phyloP scores from a whole-genome alignment of 2,113 vertebrate species.

The Salvator merianae region DNA sequence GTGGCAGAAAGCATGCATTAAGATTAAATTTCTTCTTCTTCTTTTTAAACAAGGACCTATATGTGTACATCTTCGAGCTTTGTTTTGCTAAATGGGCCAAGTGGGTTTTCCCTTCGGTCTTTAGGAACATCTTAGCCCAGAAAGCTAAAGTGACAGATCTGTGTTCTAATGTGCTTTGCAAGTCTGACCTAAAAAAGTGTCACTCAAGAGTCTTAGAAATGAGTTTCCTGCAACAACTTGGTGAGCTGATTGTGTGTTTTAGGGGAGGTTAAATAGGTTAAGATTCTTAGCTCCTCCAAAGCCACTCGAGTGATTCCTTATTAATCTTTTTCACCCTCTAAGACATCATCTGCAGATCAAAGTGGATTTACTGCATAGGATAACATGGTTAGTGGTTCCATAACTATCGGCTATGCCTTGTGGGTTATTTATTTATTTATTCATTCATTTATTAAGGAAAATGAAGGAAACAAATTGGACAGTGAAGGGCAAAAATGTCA shows the following conservation, averaged over 20 bases:
- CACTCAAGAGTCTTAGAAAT: slow-evolving; percentile 74
- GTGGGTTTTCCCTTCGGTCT: slow-evolving; percentile 66
- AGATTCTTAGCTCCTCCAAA: slow-evolving; percentile 92
- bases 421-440: background rate
- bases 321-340: slow-evolving; percentile 91
- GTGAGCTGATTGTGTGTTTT: slow-evolving; percentile 80
- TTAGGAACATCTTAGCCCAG: slow-evolving; percentile 68
- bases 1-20: slow-evolving; percentile 69
- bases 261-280: slow-evolving; percentile 89
- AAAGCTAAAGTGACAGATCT: slow-evolving; percentile 71
- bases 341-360: slow-evolving; percentile 91
- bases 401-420: slow-evolving; percentile 59
- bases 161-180: slow-evolving; percentile 74
- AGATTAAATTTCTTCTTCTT: slow-evolving; percentile 59
- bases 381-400: slow-evolving; percentile 76
- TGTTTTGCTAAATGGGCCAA: slow-evolving; percentile 75
- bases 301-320: slow-evolving; percentile 88
- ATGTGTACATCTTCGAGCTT: slow-evolving; percentile 63
- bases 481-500: slow-evolving; percentile 60
- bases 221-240: slow-evolving; percentile 76
- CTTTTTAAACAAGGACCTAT: slow-evolving; percentile 44
- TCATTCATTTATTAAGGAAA: too few relatives aligned
- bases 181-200: slow-evolving; percentile 75
- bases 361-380: slow-evolving; percentile 86
- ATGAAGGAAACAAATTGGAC: slow-evolving; percentile 45